Conservation (phyloP, 2,888 invertebrate species). For the Prenolepis imparis region DNA sequence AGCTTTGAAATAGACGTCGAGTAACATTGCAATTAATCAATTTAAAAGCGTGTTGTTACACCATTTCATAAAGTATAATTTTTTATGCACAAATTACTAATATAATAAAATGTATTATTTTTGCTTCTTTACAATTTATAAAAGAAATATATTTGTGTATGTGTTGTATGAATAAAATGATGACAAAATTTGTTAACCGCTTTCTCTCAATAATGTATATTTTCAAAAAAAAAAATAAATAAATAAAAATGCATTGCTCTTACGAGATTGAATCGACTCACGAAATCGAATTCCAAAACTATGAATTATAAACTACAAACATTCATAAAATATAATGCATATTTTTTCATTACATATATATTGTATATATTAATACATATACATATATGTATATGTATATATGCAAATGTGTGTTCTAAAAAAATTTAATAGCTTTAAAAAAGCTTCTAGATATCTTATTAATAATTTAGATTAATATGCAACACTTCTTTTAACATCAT, state of each 20-base stretch:
- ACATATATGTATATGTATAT: too few species aligned
- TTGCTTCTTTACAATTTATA: slow-evolving; percentile 21
- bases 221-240: neutral
- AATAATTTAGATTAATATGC: neutral
- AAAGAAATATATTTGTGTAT: neutral
- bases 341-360: too few species aligned
- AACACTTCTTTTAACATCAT: neutral
- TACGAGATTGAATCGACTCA: neutral
- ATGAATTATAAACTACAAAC: slow-evolving; percentile 1
- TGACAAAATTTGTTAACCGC: slow-evolving; percentile 6
- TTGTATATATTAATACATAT: too few species aligned
- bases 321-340: slow-evolving; percentile 9
- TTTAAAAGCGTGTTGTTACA: slow-evolving; percentile 25
- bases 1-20: neutral
- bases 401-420: too few species aligned
- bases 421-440: neutral
- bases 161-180: neutral
- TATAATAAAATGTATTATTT: neutral
- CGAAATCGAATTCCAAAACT: too few species aligned
- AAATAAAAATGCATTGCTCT: neutral
- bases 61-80: slow-evolving; percentile 5
- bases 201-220: neutral
- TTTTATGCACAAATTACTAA: neutral
- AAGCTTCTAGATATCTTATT: neutral
- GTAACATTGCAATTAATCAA: neutral